These are phyloP conservation scores for Oncorhynchus nerka DNA, from an alignment of 2,113 vertebrate species.

Conservation along the genomic window DNA sequence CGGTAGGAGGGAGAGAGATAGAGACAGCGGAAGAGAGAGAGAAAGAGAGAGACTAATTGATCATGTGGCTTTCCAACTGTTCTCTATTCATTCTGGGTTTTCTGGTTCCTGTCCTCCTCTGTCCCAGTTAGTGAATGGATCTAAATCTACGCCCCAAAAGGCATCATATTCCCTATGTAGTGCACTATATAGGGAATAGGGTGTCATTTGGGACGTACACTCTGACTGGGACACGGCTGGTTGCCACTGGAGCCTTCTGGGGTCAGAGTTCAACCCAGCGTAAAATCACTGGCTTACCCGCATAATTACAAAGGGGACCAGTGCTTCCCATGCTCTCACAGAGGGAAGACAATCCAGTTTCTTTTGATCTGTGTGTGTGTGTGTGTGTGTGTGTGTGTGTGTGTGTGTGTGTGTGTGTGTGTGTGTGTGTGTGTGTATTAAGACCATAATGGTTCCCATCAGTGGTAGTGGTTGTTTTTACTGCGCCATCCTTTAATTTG, in stretches of 20 bases:
- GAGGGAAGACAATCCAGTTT: conserved; percentile 6
- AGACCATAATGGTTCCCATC: conserved; percentile 34
- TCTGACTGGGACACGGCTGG: conserved; percentile 8
- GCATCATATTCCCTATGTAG: too few relatives aligned
- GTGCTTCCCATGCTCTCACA: background rate
- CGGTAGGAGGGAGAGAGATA: background rate
- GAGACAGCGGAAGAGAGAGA: background rate
- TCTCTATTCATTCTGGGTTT: background rate
- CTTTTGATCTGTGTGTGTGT: background rate
- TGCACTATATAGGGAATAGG: too few relatives aligned
- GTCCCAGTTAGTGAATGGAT: background rate
- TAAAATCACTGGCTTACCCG: conserved; percentile 46
- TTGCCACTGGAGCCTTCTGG: conserved; percentile 38
- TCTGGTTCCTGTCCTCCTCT: conserved; percentile 15
- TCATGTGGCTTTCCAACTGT: conserved; percentile 23
- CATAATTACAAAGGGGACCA: conserved; percentile 47
- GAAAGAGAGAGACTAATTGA: conserved; percentile 1
- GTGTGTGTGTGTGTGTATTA: conserved; percentile 1
- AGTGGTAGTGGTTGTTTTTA: conserved; percentile 31
- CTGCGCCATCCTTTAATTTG: conserved; percentile 42
- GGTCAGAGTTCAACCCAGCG: conserved; percentile 48
- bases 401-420: background rate
- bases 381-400: conserved; percentile 2
- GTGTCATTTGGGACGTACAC: too few relatives aligned
- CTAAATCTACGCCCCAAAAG: too few relatives aligned